Conservation (phyloP, 2,888 invertebrate species). For the Hirtodrosophila confusa region DNA sequence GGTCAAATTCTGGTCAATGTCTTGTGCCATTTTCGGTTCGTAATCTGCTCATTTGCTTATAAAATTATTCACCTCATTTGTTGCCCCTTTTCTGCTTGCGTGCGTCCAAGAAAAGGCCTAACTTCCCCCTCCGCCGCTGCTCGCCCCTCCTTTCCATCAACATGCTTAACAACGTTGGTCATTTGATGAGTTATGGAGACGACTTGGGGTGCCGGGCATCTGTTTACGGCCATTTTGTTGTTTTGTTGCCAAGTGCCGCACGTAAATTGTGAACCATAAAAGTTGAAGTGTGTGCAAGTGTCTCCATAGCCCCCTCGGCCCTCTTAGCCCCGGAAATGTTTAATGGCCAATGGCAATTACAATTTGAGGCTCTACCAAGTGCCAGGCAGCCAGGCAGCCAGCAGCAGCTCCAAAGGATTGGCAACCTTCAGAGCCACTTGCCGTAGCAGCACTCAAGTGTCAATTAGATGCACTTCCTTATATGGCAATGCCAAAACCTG, state of each 20-base stretch:
- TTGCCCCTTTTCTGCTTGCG: slow-evolving; percentile 79
- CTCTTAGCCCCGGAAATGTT: slow-evolving; percentile 44
- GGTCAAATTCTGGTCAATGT: slow-evolving; percentile 62
- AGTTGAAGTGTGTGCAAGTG: slow-evolving; percentile 58
- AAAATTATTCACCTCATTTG: slow-evolving; percentile 83
- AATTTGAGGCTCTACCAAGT: slow-evolving; percentile 47
- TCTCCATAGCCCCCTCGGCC: slow-evolving; percentile 7
- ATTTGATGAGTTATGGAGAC: slow-evolving; percentile 63
- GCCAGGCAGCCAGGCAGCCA: slow-evolving; percentile 6
- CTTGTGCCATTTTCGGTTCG: slow-evolving; percentile 73
- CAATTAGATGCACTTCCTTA: slow-evolving; percentile 74
- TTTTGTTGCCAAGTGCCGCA: slow-evolving; percentile 57
- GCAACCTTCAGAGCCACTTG: slow-evolving; percentile 59
- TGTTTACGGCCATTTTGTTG: slow-evolving; percentile 72
- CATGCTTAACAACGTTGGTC: slow-evolving; percentile 50
- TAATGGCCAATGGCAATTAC: slow-evolving; percentile 64
- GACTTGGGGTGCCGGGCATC: slow-evolving; percentile 36
- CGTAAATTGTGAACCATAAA: slow-evolving; percentile 72
- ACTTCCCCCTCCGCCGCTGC: too few relatives aligned
- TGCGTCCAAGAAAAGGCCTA: slow-evolving; percentile 33
- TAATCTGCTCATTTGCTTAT: slow-evolving; percentile 80
- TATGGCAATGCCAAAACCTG: slow-evolving; percentile 31
- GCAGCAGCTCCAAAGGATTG: slow-evolving; percentile 44
- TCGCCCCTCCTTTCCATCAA: background rate
- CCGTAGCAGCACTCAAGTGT: slow-evolving; percentile 66